Percentiles rank a stretch among this genome's conserved stretches.
Evolutionary conservation across 2,113 vertebrate genomes (phyloP).

Genomic region (Hippoglossus stenolepis): DNA sequence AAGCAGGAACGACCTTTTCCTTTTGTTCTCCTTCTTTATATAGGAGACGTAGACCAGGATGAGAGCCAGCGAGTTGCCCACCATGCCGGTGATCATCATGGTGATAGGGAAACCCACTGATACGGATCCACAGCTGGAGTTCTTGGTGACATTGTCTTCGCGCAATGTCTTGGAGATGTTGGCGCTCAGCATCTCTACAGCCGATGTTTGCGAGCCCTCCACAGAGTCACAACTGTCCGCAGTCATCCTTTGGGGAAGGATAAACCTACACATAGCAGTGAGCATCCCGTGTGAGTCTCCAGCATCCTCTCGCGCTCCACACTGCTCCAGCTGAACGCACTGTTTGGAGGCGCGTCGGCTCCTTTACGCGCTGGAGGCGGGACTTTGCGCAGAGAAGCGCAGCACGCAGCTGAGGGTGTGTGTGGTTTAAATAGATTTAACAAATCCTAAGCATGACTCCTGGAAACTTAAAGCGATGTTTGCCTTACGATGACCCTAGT

Average conservation of each 20-base stretch:
- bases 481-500: neutral
- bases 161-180: constrained; percentile 68
- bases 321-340: constrained; percentile 17
- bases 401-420: neutral
- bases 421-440: neutral
- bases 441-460: neutral
- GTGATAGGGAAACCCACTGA: constrained; percentile 90
- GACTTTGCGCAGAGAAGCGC: constrained; percentile 11
- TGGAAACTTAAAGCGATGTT: neutral
- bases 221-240: constrained; percentile 54
- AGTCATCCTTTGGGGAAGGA: constrained; percentile 55
- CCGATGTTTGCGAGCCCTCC: constrained; percentile 3
- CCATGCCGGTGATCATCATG: constrained; percentile 94
- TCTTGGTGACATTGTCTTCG: constrained; percentile 62
- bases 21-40: constrained; percentile 86
- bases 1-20: constrained; percentile 92
- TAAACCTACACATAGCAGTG: neutral
- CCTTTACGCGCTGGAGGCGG: constrained; percentile 66
- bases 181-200: constrained; percentile 67
- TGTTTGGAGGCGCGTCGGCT: constrained; percentile 58
- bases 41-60: constrained; percentile 90
- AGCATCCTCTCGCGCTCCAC: constrained; percentile 22
- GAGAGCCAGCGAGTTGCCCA: constrained; percentile 93
- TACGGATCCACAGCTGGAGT: constrained; percentile 80
- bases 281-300: neutral